Evolutionary conservation across 2,113 vertebrate genomes (phyloP).

Genomic region (Zosterops lateralis): DNA sequence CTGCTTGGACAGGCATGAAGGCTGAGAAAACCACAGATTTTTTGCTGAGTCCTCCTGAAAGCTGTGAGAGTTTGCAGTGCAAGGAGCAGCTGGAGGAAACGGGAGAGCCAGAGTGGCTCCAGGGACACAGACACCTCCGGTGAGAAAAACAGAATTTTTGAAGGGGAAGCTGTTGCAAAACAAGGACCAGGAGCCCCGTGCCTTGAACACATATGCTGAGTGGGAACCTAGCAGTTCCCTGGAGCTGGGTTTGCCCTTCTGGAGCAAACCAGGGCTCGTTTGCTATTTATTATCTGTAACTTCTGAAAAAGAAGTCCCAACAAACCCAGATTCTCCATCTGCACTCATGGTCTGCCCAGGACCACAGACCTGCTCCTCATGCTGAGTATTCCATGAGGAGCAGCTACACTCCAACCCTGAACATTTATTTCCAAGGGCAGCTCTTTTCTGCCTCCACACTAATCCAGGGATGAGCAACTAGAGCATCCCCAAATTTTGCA

Average conservation of each 20-base stretch:
- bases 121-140: neutral
- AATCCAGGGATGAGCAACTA: neutral
- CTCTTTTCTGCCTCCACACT: neutral
- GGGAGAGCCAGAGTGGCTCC: neutral
- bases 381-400: fast-evolving
- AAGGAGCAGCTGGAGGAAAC: neutral
- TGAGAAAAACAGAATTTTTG: neutral
- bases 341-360: neutral
- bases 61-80: neutral
- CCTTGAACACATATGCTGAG: neutral
- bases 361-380: fast-evolving
- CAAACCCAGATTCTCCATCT: neutral
- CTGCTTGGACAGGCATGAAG: neutral
- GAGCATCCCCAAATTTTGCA: neutral
- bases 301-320: fast-evolving
- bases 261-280: neutral
- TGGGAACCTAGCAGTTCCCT: neutral
- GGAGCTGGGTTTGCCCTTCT: neutral
- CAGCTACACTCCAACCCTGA: neutral
- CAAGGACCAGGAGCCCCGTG: neutral
- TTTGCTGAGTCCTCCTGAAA: neutral
- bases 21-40: fast-evolving
- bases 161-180: neutral
- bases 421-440: neutral
- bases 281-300: neutral